These are phyloP conservation scores for Agrotis exclamationis DNA, from an alignment of 2,888 invertebrate species.

Conservation along the genomic window DNA sequence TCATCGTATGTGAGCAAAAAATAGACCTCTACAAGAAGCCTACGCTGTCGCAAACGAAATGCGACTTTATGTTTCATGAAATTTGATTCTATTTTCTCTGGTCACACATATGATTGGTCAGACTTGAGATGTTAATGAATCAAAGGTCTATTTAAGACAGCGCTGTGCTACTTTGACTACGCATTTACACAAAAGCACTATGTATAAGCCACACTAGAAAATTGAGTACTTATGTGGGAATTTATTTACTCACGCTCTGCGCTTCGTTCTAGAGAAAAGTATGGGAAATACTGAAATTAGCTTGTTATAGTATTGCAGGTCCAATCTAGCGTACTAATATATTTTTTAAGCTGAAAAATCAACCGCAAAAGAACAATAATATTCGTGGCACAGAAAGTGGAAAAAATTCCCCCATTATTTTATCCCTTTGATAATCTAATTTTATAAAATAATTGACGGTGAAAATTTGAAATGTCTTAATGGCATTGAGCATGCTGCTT, in stretches of 20 bases:
- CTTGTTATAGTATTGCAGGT: conserved; percentile 18
- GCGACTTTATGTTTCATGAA: not conserved
- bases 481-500: not conserved
- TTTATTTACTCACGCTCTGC: conserved; percentile 56
- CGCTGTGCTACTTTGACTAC: conserved; percentile 61
- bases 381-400: conserved; percentile 46
- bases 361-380: conserved; percentile 18
- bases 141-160: conserved; percentile 60
- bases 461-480: not conserved
- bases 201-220: conserved; percentile 62
- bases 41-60: not conserved
- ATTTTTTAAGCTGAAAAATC: not conserved
- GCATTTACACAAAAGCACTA: conserved; percentile 72
- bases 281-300: conserved; percentile 3
- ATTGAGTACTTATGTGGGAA: conserved; percentile 63
- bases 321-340: conserved; percentile 11
- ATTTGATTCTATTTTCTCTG: not conserved
- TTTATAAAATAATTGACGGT: conserved; percentile 18
- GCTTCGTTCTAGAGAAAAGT: conserved; percentile 36
- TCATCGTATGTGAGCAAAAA: not conserved
- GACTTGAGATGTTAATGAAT: conserved; percentile 4
- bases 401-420: conserved; percentile 61
- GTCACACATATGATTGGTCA: not conserved
- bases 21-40: too few relatives aligned
- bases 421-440: conserved; percentile 56